Base-by-base conservation (phyloP, 2,888 invertebrate genomes). In the Ctenicera cuprea region DNA sequence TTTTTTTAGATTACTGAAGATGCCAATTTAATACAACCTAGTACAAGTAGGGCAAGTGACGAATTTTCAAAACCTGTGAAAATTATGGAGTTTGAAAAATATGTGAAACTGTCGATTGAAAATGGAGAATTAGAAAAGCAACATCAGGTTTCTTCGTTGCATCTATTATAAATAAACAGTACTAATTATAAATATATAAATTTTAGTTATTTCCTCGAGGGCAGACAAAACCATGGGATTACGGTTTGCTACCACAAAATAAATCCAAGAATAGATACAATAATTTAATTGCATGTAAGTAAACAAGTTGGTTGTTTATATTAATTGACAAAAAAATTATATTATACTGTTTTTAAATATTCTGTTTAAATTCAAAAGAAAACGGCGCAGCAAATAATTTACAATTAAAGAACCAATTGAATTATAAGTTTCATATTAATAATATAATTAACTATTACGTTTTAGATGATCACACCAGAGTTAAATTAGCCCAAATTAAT, bases 391-490 rank as follows among this genome's bases (percentile, higher is more conserved):
- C n/a, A n/a, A n/a, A n/a, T n/a, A n/a, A n/a, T n/a, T n/a, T n/a
- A n/a, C n/a, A n/a, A n/a, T n/a, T n/a, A n/a, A n/a, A n/a, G n/a
- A n/a, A n/a, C n/a, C n/a, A n/a, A n/a, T n/a, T n/a, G n/a, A n/a
- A n/a, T n/a, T n/a, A n/a, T n/a, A n/a, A n/a, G n/a, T n/a, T n/a
- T n/a, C n/a, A n/a, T n/a, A n/a, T n/a, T n/a, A n/a, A n/a, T n/a
- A n/a, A n/a, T n/a, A n/a, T n/a, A n/a, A n/a, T n/a, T n/a, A n/a
- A n/a, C n/a, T n/a, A n/a, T 33, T 59, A 38, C 1, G 57, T 82
- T 84, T 37, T 76, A 89, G 89, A 89, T 83, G 89, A 90, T 75
- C 87, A 88, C 68, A 87, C 88, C 2, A 83, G 90, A 76, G 90
- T 90, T 3, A 81, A 83, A 75, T 77, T 88, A 74, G 81, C 84